phyloP scores from a whole-genome alignment of 53 echinoderm and acorn worm species.

The Henricia sp. region DNA sequence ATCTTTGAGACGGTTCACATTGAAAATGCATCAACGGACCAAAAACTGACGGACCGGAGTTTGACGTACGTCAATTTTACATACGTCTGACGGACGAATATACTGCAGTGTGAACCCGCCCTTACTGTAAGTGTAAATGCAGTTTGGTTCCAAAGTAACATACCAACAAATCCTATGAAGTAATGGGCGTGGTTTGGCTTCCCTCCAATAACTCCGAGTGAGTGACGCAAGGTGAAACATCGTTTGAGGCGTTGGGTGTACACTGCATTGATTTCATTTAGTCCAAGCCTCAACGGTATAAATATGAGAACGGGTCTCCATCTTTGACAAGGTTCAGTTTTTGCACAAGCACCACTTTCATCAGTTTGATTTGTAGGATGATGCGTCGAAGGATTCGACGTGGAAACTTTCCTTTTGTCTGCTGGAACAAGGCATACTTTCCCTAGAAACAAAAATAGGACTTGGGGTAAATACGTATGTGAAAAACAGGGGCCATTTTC shows the following conservation, averaged over 20 bases:
- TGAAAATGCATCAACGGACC: no score
- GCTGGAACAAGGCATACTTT: conserved; percentile 53
- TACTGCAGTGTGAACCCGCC: no score
- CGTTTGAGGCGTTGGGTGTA: conserved; percentile 83
- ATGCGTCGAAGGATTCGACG: not conserved
- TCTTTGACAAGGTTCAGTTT: not conserved
- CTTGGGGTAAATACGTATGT: no score
- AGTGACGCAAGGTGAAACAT: conserved; percentile 83
- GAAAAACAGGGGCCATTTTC: no score
- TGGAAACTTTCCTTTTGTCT: not conserved
- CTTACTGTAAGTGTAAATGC: no score
- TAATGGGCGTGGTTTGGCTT: conserved; percentile 99
- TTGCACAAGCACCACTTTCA: conserved; percentile 5
- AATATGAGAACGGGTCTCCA: conserved; percentile 90
- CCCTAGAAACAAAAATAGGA: conserved; percentile 33
- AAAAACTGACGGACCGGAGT: no score
- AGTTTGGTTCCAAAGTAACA: no score
- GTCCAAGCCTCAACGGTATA: conserved; percentile 92
- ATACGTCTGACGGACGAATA: no score
- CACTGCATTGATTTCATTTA: conserved; percentile 93
- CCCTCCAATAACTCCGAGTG: conserved; percentile 95
- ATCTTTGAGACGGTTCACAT: no score
- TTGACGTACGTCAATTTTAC: no score
- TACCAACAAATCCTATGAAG: conserved; percentile 92
- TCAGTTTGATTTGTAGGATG: not conserved